Base-by-base conservation (phyloP, 2,113 vertebrate species). In the Taxidea taxus region DNA sequence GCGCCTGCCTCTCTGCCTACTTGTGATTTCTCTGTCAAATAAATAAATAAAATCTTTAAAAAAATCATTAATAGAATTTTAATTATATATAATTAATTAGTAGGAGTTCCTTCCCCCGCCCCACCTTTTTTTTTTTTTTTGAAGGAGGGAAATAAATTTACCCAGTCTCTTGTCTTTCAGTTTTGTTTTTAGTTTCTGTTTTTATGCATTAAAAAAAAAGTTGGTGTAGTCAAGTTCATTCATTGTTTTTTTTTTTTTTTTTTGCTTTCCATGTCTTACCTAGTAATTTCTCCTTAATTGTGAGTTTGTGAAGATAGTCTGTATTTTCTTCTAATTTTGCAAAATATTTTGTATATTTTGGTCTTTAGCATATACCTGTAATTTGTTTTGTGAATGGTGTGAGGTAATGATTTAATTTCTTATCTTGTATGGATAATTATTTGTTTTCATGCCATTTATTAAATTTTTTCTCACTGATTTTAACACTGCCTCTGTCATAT, bases 11-110 rank as follows among this genome's bases (percentile, higher is more conserved):
- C 51, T 51, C 51, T 51, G 51, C 51, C 51, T 51, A 51, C 51
- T 51, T 51, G 51, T 51, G 51, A 51, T 51, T 51, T 51, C 51
- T 51, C 51, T 51, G 51, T 51, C 51, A 51, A 51, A 51, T 51
- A 51, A 51, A 49, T 49, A 49, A 51, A 51, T 51, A 51, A 51
- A 51, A 51, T 16, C 49, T 51, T 51, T 51, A 4, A 16, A 1
- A 91, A 78, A 68, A 91, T 60, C 11, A 29, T 86, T 70, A 95
- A 81, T 42, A 80, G 62, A 93, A 81, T 92, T 92, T 64, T n/a
- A 7, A 2, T 51, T 80, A 5, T 66, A 6, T 78, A 9, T 91
- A 42, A 25, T 49, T 90, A 39, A 89, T 89, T 95, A 42, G 18
- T 74, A 78, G 68, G 68, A n/a, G 18, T 56, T 23, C 25, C 39